These are phyloP conservation scores for Drosophila grimshawi DNA, from an alignment of 1,140 invertebrate genomes.

Conservation along the genomic window DNA sequence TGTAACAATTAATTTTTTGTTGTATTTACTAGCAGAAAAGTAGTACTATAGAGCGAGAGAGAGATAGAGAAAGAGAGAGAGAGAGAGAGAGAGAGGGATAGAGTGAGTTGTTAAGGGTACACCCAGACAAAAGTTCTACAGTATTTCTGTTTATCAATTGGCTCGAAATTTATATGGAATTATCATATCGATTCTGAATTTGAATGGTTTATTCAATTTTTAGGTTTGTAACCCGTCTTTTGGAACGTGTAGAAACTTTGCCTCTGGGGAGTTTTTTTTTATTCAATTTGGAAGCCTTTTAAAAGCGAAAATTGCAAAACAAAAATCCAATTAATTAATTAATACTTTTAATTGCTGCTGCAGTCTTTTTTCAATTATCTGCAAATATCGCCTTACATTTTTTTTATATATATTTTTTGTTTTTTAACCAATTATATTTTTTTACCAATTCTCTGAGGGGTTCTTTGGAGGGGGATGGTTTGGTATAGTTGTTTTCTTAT, in stretches of 20 bases:
- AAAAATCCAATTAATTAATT: constrained; percentile 79
- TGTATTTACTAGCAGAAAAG: constrained; percentile 70
- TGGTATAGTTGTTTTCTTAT: constrained; percentile 36
- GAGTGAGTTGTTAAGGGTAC: constrained; percentile 12
- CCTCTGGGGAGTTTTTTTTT: constrained; percentile 42
- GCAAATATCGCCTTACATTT: constrained; percentile 80
- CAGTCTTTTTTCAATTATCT: constrained; percentile 59
- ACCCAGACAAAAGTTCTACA: constrained; percentile 16
- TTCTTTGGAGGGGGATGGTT: constrained; percentile 26
- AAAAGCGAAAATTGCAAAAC: constrained; percentile 84
- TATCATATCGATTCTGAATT: no score
- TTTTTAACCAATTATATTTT: constrained; percentile 51
- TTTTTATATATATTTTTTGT: constrained; percentile 3
- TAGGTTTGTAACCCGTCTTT: no score
- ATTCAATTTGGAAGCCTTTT: constrained; percentile 63
- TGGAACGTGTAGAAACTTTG: not conserved
- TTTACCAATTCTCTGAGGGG: constrained; percentile 59
- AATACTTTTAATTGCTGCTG: constrained; percentile 43
- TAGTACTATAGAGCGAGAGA: constrained; percentile 15
- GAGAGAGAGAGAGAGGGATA: constrained; percentile 17
- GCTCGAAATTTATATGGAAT: constrained; percentile 10
- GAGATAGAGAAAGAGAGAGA: constrained; percentile 34
- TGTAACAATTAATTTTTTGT: constrained; percentile 79
- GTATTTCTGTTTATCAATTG: constrained; percentile 4
- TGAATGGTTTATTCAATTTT: no score